Evolutionary conservation across 2,113 vertebrate genomes (phyloP).

Genomic region (Callithrix jacchus): DNA sequence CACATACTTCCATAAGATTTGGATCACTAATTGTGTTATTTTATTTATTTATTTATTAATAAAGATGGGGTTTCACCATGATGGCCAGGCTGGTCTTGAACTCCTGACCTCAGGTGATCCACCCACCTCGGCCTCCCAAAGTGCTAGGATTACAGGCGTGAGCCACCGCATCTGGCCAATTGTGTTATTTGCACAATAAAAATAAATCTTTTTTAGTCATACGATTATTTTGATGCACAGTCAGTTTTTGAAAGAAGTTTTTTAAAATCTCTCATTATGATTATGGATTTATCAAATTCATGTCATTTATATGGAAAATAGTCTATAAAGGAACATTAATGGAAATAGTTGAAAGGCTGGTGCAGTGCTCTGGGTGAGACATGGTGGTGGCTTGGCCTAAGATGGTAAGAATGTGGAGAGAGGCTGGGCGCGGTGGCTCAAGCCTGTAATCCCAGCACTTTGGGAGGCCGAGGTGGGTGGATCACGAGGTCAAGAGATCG

Average conservation of each 20-base stretch:
- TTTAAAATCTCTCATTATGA: background rate
- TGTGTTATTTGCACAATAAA: background rate
- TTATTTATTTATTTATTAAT: too few species aligned
- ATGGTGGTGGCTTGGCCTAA: background rate
- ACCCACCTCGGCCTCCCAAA: too few species aligned
- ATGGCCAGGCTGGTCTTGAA: too few species aligned
- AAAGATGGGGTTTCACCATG: too few species aligned
- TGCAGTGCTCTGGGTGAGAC: background rate
- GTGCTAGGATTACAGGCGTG: too few species aligned
- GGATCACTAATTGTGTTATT: background rate
- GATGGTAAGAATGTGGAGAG: background rate
- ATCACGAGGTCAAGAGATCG: too few species aligned
- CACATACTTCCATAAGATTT: background rate
- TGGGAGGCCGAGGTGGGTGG: too few species aligned
- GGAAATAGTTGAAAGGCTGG: background rate
- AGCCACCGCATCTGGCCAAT: too few species aligned
- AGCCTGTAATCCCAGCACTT: too few species aligned
- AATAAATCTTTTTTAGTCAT: background rate
- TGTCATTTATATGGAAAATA: background rate
- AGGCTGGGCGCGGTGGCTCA: too few species aligned
- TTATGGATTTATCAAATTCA: background rate
- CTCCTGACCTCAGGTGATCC: too few species aligned
- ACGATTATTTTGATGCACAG: background rate
- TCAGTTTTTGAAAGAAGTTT: conserved; percentile 16
- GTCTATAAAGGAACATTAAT: background rate